Percentiles rank a stretch among this genome's conserved stretches.
Conservation (phyloP, 2,113 vertebrate genomes). For the Scophthalmus maximus region DNA sequence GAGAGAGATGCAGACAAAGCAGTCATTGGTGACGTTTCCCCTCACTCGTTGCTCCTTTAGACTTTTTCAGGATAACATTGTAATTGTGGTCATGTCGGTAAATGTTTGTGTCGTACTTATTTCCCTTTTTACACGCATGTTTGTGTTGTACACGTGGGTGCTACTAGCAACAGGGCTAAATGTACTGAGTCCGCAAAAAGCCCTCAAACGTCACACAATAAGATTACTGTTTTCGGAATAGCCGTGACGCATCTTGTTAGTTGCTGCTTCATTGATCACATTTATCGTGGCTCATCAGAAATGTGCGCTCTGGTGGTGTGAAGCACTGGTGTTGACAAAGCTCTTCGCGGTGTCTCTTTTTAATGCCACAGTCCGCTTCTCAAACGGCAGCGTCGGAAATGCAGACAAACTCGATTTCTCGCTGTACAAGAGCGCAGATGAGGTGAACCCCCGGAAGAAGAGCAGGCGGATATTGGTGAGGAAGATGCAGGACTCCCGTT, state of each 20-base stretch:
- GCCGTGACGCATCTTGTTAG: not conserved
- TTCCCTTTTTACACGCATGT: not conserved
- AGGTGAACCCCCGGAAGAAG: slow-evolving; percentile 86
- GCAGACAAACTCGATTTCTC: slow-evolving; percentile 83
- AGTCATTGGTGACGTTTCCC: slow-evolving; percentile 70
- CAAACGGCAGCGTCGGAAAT: slow-evolving; percentile 86
- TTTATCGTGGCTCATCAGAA: not conserved
- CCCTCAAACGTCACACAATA: not conserved
- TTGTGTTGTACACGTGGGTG: slow-evolving; percentile 40
- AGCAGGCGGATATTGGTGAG: slow-evolving; percentile 87
- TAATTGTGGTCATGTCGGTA: accelerated
- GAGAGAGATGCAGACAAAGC: slow-evolving; percentile 71
- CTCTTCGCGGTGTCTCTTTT: not conserved
- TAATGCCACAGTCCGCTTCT: slow-evolving; percentile 87
- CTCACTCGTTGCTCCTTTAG: not conserved
- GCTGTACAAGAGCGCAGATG: slow-evolving; percentile 83
- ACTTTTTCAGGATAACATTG: accelerated
- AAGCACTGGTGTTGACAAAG: not conserved
- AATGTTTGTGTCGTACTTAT: not conserved
- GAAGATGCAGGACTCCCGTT: not conserved
- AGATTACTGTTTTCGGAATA: not conserved
- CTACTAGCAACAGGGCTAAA: not conserved
- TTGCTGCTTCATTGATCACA: not conserved
- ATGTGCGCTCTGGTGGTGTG: not conserved
- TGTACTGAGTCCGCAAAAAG: not conserved